Conservation (phyloP, 2,797 vertebrate genomes). For the Alosa sapidissima region DNA sequence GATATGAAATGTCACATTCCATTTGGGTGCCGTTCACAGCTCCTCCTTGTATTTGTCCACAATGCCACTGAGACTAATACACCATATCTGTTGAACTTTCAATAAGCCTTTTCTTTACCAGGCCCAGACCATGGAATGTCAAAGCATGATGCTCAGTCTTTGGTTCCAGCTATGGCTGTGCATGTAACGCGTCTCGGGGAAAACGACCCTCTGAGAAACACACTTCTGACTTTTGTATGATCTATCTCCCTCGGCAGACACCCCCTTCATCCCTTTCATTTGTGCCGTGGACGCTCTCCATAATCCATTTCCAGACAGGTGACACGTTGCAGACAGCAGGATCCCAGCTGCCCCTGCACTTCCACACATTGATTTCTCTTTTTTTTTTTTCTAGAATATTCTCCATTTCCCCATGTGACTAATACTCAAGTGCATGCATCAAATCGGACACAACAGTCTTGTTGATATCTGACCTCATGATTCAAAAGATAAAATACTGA, state of each 20-base stretch:
- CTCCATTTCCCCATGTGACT: neutral
- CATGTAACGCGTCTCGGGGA: neutral
- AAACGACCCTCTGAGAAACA: conserved; percentile 27
- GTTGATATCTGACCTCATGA: neutral
- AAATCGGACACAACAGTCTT: neutral
- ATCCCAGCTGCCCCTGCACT: neutral
- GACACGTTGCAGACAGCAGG: conserved; percentile 1
- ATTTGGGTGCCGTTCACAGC: neutral
- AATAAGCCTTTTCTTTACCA: neutral
- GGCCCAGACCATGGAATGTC: conserved; percentile 24
- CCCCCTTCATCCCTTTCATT: conserved; percentile 36
- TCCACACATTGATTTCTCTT: conserved; percentile 17
- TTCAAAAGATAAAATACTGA: neutral
- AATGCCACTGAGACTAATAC: neutral
- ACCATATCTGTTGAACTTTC: conserved; percentile 12
- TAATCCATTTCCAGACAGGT: conserved; percentile 43
- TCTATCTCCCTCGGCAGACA: conserved; percentile 37
- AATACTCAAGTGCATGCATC: neutral
- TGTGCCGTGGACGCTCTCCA: conserved; percentile 30
- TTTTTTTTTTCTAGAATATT: conserved; percentile 3
- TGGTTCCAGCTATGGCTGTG: conserved; percentile 41
- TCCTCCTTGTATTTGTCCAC: neutral
- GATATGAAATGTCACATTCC: neutral
- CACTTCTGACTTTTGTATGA: conserved; percentile 44
- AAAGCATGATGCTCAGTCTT: conserved; percentile 29